A percentile compares a stretch with the other conserved stretches of the same genome.
Evolutionary conservation across 1,140 invertebrate genomes (phyloP).

Genomic region (Drosophila tristis): DNA sequence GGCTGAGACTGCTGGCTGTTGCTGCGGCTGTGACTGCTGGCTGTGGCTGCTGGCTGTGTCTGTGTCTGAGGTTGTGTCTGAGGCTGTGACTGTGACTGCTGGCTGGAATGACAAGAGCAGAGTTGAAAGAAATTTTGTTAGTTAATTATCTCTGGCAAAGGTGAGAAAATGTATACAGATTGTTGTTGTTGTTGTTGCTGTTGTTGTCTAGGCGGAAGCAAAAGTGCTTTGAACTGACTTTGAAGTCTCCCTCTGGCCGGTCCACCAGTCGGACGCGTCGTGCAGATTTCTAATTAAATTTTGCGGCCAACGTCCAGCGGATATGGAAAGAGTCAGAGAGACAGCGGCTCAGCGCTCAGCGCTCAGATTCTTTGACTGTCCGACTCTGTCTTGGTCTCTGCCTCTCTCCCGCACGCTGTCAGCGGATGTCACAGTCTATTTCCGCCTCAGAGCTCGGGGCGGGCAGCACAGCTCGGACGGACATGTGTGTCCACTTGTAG

Average conservation of each 20-base stretch:
- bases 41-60: constrained; percentile 32
- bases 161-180: constrained; percentile 58
- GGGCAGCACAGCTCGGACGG: constrained; percentile 14
- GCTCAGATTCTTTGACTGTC: constrained; percentile 29
- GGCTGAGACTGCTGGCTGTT: too few relatives aligned
- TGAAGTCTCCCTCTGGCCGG: not conserved
- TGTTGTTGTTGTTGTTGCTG: constrained; percentile 18
- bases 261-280: constrained; percentile 32
- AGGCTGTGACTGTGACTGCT: constrained; percentile 38
- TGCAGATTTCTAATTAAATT: constrained; percentile 75
- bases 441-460: constrained; percentile 46
- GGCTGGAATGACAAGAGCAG: constrained; percentile 75
- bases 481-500: constrained; percentile 52
- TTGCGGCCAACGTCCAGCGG: constrained; percentile 72
- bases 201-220: constrained; percentile 55
- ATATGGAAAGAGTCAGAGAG: constrained; percentile 43
- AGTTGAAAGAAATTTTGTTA: constrained; percentile 73
- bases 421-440: constrained; percentile 78
- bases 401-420: constrained; percentile 27
- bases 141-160: constrained; percentile 73
- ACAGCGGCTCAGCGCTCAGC: constrained; percentile 4
- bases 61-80: constrained; percentile 23
- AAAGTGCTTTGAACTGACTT: constrained; percentile 72
- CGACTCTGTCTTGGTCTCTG: not conserved
- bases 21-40: constrained; percentile 28